Percentiles rank a stretch among this genome's conserved stretches.
phyloP scores from a whole-genome alignment of 1,140 invertebrate species.

The Apis florea region DNA sequence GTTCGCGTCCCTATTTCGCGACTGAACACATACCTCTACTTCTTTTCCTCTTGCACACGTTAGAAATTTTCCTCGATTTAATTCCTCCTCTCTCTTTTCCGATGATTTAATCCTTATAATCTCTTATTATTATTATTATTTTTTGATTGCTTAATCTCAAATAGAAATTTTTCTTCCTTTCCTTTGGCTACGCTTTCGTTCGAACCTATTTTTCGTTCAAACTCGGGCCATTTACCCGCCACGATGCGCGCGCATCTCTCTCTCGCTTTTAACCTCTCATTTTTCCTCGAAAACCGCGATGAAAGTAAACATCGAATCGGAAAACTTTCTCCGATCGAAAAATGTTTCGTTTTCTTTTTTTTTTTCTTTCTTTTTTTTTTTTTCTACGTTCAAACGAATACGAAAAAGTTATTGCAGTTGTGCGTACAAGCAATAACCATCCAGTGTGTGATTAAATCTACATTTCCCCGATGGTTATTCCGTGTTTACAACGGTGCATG shows the following conservation, averaged over 20 bases:
- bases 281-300: neutral
- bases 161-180: no score
- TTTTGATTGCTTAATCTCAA: no score
- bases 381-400: neutral
- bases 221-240: neutral
- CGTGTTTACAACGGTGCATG: neutral
- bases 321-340: neutral
- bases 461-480: neutral
- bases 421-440: constrained; percentile 7
- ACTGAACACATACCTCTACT: neutral
- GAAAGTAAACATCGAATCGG: neutral
- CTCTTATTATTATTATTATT: no score
- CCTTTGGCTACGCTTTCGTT: no score
- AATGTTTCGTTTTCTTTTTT: neutral
- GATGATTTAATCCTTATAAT: no score
- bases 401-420: no score
- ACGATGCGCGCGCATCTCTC: neutral
- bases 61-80: no score
- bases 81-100: no score
- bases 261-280: constrained; percentile 4
- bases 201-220: neutral
- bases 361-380: neutral
- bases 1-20: neutral
- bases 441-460: constrained; percentile 13
- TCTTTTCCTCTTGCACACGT: neutral